Conservation (phyloP, 2,113 vertebrate species). For the Tympanuchus pallidicinctus region DNA sequence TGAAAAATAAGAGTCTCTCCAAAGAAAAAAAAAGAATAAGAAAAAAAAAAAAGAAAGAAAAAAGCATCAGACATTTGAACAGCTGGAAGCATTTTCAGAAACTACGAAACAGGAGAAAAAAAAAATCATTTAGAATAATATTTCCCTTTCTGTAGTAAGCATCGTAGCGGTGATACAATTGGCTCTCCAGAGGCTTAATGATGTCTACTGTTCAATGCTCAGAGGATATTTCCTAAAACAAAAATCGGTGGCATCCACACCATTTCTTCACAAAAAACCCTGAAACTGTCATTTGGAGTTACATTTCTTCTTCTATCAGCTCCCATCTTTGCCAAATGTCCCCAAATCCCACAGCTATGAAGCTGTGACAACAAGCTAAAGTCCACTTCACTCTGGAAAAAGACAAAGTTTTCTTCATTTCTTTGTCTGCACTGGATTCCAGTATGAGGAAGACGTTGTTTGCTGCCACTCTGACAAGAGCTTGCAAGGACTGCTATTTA, state of each 20-base stretch:
- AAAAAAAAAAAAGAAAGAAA: neutral
- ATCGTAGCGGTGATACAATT: neutral
- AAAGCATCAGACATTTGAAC: conserved; percentile 54
- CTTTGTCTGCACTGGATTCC: neutral
- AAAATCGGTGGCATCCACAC: neutral
- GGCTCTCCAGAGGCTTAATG: conserved; percentile 29
- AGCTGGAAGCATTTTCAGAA: conserved; percentile 66
- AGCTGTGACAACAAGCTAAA: neutral
- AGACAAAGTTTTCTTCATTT: neutral
- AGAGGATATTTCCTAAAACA: conserved; percentile 41
- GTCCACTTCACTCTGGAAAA: neutral
- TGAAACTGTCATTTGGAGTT: neutral
- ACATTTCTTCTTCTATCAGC: neutral
- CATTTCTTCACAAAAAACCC: neutral
- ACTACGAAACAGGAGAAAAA: neutral
- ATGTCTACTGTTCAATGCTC: conserved; percentile 27
- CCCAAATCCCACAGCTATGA: neutral
- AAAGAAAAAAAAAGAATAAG: neutral
- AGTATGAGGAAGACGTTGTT: neutral
- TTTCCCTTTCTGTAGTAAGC: conserved; percentile 44
- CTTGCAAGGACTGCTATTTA: neutral
- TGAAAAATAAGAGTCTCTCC: conserved; percentile 50
- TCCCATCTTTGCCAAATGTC: neutral
- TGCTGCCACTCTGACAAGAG: neutral
- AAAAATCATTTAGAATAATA: conserved; percentile 21